Base-by-base conservation (phyloP, 1,140 invertebrate species). In the Atta colombica region DNA sequence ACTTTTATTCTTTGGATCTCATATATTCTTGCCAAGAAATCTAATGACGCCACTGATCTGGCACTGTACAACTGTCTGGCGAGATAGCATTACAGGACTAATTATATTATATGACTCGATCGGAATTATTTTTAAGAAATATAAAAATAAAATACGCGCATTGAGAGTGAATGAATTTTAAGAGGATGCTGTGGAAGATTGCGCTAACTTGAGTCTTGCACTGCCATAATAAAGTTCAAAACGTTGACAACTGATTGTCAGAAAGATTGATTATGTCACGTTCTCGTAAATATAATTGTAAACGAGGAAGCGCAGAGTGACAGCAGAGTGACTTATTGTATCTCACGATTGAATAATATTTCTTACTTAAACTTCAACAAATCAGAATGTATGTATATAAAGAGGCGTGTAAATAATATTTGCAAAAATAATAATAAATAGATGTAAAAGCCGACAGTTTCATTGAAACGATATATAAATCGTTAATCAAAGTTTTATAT, bases 141-240 rank as follows among this genome's bases (percentile, higher is more conserved):
- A 39, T 39, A 39, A 8, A 25, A 39, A 39, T 12, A 21, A 72
- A 12, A 74, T 25, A 18, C 18, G 49, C 69, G 21, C 21, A 12
- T 68, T 21, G 49, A 80, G n/a, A 45, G 14, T 49, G 21, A 25
- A 51, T 39, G 58, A 25, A 72, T 72, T 49, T 82, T 21, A 49
- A 31, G n/a, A 12, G 25, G 14, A 61, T 21, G 49, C 53, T 8
- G 31, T 55, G 25, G 35, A 72, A 35, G 68, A 25, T 63, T 45
- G 25, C 25, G 12, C 69, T 45, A 51, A n/a, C 39, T 49, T 74
- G 39, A 84, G 80, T 58, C 72, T 63, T 63, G 39, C 69, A 84
- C 80, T 75, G 80, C 80, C 80, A 75, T 35, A 61, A 61, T 51
- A 55, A 63, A 63, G 55, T 84, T 84, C 80, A 61, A 82, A 82